phyloP scores from a whole-genome alignment of 2,113 vertebrate species.

The Falcunculus frontatus region DNA sequence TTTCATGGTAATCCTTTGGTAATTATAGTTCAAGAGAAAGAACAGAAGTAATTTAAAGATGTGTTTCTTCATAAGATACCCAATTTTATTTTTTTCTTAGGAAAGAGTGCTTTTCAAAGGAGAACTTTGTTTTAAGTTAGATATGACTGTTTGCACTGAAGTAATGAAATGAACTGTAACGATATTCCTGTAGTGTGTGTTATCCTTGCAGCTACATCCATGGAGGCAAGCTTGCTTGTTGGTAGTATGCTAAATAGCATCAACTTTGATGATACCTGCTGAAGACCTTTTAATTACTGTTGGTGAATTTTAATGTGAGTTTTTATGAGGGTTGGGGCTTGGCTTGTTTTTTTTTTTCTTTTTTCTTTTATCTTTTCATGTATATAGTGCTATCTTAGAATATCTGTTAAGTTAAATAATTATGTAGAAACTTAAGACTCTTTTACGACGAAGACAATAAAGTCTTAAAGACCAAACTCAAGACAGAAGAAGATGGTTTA shows the following conservation, averaged over 20 bases:
- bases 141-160: not conserved
- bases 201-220: not conserved
- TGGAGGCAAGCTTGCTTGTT: not conserved
- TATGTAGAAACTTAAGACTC: not conserved
- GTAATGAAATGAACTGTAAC: not conserved
- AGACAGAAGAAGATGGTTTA: not conserved
- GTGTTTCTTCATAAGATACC: constrained; percentile 8
- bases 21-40: constrained; percentile 63
- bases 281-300: not conserved
- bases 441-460: not conserved
- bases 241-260: not conserved
- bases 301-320: not conserved
- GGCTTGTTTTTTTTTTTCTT: not conserved
- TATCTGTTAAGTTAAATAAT: not conserved
- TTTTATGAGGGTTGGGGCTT: not conserved
- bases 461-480: not conserved
- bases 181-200: not conserved
- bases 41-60: constrained; percentile 53
- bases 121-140: not conserved
- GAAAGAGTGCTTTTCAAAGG: not conserved
- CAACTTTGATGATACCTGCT: not conserved
- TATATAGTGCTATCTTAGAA: not conserved
- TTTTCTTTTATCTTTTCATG: not conserved
- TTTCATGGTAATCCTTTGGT: constrained; percentile 49
- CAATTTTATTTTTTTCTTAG: not conserved